These are phyloP conservation scores for Neopelma chrysocephalum DNA, from an alignment of 2,797 vertebrate genomes.

Conservation along the genomic window DNA sequence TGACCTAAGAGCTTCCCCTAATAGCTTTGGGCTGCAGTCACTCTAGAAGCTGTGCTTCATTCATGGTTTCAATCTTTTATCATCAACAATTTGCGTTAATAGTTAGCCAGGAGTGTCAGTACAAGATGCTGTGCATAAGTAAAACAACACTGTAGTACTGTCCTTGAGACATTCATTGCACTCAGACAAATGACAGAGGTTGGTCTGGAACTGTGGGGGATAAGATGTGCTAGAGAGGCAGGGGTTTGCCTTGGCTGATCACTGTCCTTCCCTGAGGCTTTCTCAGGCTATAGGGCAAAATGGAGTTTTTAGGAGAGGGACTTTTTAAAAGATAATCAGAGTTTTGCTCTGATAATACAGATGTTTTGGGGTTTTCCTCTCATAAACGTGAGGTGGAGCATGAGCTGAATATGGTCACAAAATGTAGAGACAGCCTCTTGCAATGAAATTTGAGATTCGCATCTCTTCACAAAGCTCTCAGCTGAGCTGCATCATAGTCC, in stretches of 20 bases:
- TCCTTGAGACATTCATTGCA: neutral
- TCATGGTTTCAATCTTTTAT: neutral
- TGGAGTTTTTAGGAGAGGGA: neutral
- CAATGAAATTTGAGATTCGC: neutral
- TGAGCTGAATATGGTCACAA: neutral
- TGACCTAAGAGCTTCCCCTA: neutral
- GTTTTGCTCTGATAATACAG: too few relatives aligned
- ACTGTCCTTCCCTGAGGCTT: neutral
- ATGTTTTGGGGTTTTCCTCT: neutral
- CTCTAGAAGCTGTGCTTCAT: neutral
- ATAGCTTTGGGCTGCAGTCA: neutral
- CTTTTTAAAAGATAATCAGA: neutral
- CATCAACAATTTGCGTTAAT: neutral
- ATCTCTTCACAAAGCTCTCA: neutral
- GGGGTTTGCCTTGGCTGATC: neutral
- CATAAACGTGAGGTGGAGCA: neutral
- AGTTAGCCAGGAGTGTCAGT: neutral
- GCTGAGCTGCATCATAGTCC: neutral
- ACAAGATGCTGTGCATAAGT: neutral
- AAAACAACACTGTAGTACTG: accelerated
- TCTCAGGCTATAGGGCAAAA: neutral
- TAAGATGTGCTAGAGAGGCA: neutral
- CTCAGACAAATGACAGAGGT: neutral
- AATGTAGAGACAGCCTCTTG: neutral
- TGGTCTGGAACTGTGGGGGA: neutral